A percentile compares a stretch with the other conserved stretches of the same genome.
Conservation (phyloP, 2,113 vertebrate genomes). For the Panthera uncia region DNA sequence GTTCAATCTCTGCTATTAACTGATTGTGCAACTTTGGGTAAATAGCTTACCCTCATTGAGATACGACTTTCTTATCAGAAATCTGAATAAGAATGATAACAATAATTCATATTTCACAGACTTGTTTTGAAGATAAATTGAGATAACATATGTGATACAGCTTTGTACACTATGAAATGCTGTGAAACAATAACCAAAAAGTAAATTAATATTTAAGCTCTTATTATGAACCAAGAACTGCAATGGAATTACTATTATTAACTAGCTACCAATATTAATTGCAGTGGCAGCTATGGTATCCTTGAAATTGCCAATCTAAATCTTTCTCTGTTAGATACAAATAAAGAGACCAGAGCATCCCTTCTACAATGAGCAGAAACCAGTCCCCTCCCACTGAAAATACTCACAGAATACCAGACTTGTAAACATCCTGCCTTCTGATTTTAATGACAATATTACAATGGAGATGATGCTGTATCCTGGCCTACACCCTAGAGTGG, state of each 20-base stretch:
- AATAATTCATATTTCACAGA: slow-evolving; percentile 34
- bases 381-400: slow-evolving; percentile 59
- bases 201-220: not conserved
- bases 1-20: slow-evolving; percentile 36
- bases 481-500: slow-evolving; percentile 69
- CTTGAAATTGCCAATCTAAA: not conserved
- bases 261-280: not conserved
- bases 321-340: not conserved
- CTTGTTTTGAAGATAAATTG: slow-evolving; percentile 41
- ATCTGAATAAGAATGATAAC: not conserved
- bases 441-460: slow-evolving; percentile 67
- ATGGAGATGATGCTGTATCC: slow-evolving; percentile 27
- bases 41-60: not conserved
- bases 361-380: slow-evolving; percentile 51
- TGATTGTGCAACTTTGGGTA: not conserved
- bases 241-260: slow-evolving; percentile 22
- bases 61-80: slow-evolving; percentile 16
- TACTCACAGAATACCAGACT: slow-evolving; percentile 18
- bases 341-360: not conserved
- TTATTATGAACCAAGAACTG: not conserved
- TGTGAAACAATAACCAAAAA: slow-evolving; percentile 6
- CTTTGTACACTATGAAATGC: not conserved
- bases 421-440: slow-evolving; percentile 71
- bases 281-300: not conserved
- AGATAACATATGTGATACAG: not conserved